Evolutionary conservation across 2,888 invertebrate genomes (phyloP).

Genomic region (Andricus curvator): DNA sequence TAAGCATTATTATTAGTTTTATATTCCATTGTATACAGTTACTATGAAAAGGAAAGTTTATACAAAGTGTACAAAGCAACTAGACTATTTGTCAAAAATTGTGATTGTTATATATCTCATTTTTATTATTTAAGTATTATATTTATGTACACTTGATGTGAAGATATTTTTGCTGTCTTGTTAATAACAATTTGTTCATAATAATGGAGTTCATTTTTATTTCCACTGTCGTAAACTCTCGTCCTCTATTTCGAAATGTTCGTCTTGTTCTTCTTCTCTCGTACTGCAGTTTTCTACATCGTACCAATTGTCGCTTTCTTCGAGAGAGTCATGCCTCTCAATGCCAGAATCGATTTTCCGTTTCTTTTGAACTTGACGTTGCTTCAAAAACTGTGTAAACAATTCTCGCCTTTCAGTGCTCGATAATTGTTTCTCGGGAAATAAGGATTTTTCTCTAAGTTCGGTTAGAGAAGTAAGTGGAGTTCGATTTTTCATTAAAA

Average conservation of each 20-base stretch:
- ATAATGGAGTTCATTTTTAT: slow-evolving; percentile 39
- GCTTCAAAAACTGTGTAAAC: slow-evolving; percentile 80
- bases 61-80: not conserved
- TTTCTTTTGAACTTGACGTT: slow-evolving; percentile 78
- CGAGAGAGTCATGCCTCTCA: slow-evolving; percentile 56
- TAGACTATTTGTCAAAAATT: not conserved
- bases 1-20: not conserved
- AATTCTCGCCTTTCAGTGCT: slow-evolving; percentile 78
- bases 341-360: slow-evolving; percentile 62
- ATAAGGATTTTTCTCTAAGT: slow-evolving; percentile 46
- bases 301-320: slow-evolving; percentile 56
- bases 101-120: not conserved
- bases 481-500: slow-evolving; percentile 56
- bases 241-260: slow-evolving; percentile 28
- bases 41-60: not conserved
- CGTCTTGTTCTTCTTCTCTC: not conserved
- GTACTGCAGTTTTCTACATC: not conserved
- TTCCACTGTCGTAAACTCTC: slow-evolving; percentile 15
- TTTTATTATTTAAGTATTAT: slow-evolving; percentile 53
- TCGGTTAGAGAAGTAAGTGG: not conserved
- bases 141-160: slow-evolving; percentile 45
- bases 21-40: not conserved
- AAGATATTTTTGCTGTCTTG: not conserved
- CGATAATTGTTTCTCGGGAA: slow-evolving; percentile 50
- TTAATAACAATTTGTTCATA: slow-evolving; percentile 29